Evolutionary conservation across 2,113 vertebrate species (phyloP).

Genomic region (Tricholaema leucomelas): DNA sequence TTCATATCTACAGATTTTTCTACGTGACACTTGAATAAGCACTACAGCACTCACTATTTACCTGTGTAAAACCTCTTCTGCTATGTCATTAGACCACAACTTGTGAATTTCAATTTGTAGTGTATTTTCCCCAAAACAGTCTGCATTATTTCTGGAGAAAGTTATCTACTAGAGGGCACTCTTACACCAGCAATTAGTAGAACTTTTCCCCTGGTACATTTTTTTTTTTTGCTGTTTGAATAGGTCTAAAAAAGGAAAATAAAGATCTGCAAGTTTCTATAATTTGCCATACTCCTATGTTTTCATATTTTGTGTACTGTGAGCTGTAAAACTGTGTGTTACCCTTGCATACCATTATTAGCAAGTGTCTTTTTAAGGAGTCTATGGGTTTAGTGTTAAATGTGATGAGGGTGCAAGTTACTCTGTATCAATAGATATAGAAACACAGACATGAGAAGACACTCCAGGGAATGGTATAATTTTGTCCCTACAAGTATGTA

Average conservation of each 20-base stretch:
- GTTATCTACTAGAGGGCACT: conserved; percentile 59
- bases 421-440: background rate
- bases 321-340: background rate
- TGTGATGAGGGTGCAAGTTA: background rate
- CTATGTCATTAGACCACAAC: background rate
- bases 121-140: background rate
- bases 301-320: background rate
- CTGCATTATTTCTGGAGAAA: background rate
- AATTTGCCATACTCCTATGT: background rate
- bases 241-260: background rate
- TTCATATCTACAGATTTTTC: background rate
- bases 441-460: background rate
- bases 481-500: background rate
- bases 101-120: background rate
- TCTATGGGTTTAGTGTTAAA: background rate
- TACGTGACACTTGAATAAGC: background rate
- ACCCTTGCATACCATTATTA: background rate
- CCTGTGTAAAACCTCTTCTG: background rate
- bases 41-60: background rate
- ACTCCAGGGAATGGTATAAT: background rate
- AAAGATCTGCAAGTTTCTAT: background rate
- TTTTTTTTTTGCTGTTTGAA: background rate
- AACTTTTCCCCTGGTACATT: background rate
- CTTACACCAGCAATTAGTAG: conserved; percentile 30
- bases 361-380: background rate